phyloP scores from a whole-genome alignment of 2,797 vertebrate genomes.

The Intellagama lesueurii region DNA sequence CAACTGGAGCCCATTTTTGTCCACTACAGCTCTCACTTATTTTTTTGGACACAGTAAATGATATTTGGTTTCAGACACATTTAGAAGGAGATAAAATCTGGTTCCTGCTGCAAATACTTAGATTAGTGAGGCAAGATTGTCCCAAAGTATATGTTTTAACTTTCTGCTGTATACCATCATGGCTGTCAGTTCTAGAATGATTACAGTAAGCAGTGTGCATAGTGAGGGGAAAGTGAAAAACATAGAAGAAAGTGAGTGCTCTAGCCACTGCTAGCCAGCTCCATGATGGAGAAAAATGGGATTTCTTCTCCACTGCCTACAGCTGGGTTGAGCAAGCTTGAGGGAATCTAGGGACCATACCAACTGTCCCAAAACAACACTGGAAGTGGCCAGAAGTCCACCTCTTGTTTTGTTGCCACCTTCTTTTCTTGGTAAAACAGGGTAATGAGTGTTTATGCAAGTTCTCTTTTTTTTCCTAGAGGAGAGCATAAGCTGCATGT shows the following conservation, averaged over 20 bases:
- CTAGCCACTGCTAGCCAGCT: background rate
- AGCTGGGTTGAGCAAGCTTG: background rate
- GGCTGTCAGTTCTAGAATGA: background rate
- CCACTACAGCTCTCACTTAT: background rate
- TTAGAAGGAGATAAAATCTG: background rate
- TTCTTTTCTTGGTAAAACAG: no score
- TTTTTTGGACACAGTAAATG: background rate
- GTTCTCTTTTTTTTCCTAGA: no score
- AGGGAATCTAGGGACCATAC: background rate
- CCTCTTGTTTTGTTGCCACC: background rate
- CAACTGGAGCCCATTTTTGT: background rate
- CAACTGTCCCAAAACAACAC: background rate
- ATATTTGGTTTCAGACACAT: background rate
- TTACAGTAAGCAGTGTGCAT: background rate
- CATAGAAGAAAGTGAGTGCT: background rate
- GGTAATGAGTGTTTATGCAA: no score
- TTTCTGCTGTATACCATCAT: background rate
- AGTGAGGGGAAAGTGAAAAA: background rate
- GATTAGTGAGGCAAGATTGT: background rate
- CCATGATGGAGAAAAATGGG: background rate
- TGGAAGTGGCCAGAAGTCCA: no score
- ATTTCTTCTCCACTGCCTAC: background rate
- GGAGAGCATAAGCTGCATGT: no score
- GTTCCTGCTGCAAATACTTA: background rate
- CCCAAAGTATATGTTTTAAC: background rate